phyloP scores from a whole-genome alignment of 30 jellyfish, hydroid and myxozoan genomes.

The Turritopsis dohrnii region DNA sequence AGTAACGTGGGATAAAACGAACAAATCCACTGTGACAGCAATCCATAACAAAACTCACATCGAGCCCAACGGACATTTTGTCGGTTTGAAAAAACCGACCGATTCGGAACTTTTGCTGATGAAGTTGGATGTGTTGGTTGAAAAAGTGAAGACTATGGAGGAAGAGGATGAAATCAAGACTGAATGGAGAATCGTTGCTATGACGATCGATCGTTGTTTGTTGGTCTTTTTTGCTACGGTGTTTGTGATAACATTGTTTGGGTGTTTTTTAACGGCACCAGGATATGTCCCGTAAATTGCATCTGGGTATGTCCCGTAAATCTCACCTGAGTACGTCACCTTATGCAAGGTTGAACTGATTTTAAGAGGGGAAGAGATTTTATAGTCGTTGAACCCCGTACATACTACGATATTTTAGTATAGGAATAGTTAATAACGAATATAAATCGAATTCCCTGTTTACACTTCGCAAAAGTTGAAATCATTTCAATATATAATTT shows the following conservation, averaged over 20 bases:
- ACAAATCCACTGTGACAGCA: not conserved
- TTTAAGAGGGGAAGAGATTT: not conserved
- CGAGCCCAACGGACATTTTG: not conserved
- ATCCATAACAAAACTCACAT: not conserved
- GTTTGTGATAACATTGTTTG: conserved; percentile 51
- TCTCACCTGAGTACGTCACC: too few species aligned
- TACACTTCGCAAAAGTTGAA: too few species aligned
- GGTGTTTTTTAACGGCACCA: conserved; percentile 66
- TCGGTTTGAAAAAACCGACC: not conserved
- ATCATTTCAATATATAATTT: too few species aligned
- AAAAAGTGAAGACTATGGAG: conserved; percentile 51
- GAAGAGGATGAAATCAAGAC: conserved; percentile 47
- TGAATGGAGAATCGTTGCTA: conserved; percentile 93
- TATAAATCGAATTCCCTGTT: too few species aligned
- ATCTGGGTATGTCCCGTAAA: too few species aligned
- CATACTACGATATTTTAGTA: too few species aligned
- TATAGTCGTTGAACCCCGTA: too few species aligned
- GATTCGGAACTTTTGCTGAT: conserved; percentile 53
- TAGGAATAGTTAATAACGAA: too few species aligned
- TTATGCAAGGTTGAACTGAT: not conserved
- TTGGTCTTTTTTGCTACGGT: conserved; percentile 40
- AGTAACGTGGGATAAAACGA: not conserved
- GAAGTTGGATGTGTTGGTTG: conserved; percentile 70
- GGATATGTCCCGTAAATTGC: conserved; percentile 68
- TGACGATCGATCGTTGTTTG: conserved; percentile 82